Conservation (phyloP, 2,797 vertebrate genomes). For the Pseudochromis fuscus region DNA sequence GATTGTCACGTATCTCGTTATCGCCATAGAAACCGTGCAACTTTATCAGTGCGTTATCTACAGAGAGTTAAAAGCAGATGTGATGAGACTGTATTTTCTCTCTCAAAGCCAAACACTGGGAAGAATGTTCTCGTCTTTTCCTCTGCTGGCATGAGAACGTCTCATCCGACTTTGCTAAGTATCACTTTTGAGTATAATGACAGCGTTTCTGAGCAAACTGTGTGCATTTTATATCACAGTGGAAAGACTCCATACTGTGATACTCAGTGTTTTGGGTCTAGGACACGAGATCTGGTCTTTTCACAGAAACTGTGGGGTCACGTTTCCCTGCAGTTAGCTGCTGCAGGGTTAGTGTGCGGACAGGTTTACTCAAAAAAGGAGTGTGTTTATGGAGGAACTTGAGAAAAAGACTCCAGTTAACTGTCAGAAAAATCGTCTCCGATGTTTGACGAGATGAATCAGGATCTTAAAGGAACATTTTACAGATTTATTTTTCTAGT, state of each 20-base stretch:
- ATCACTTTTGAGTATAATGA: slow-evolving; percentile 76
- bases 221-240: slow-evolving; percentile 67
- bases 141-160: slow-evolving; percentile 60
- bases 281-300: slow-evolving; percentile 31
- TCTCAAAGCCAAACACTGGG: slow-evolving; percentile 47
- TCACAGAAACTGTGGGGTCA: slow-evolving; percentile 12
- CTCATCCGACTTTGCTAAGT: slow-evolving; percentile 74
- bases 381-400: slow-evolving; percentile 29
- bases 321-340: slow-evolving; percentile 25
- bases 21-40: neutral
- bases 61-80: slow-evolving; percentile 25
- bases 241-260: slow-evolving; percentile 51
- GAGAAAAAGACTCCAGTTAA: slow-evolving; percentile 29
- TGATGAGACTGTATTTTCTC: slow-evolving; percentile 35
- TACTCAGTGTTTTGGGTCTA: slow-evolving; percentile 43
- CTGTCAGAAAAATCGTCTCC: slow-evolving; percentile 47
- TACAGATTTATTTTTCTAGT: neutral
- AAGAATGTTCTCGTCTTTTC: slow-evolving; percentile 61
- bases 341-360: slow-evolving; percentile 47
- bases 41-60: neutral
- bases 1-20: slow-evolving; percentile 6
- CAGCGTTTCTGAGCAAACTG: slow-evolving; percentile 66
- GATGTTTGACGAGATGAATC: slow-evolving; percentile 15
- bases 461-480: neutral
- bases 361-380: slow-evolving; percentile 48